Evolutionary conservation across 2,113 vertebrate genomes (phyloP).

Genomic region (Laterallus jamaicensis): DNA sequence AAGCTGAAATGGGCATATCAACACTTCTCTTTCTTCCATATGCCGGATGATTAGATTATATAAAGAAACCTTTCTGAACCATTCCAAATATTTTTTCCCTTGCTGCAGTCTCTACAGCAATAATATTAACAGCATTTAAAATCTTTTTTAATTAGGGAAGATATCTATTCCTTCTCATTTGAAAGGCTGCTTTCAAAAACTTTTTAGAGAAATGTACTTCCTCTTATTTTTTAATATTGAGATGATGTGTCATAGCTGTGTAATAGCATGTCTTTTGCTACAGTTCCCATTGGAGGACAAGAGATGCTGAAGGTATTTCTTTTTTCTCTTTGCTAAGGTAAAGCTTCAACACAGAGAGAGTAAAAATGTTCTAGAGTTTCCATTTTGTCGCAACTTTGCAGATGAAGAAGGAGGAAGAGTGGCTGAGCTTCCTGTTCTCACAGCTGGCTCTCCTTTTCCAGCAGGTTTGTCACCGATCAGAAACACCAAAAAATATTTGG

Average conservation of each 20-base stretch:
- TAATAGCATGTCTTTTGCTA: neutral
- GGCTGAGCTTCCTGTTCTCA: slow-evolving; percentile 52
- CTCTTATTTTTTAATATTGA: neutral
- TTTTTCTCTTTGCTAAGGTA: slow-evolving; percentile 41
- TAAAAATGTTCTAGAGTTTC: slow-evolving; percentile 46
- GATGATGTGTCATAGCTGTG: neutral
- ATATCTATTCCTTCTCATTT: neutral
- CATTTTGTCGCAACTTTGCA: slow-evolving; percentile 37
- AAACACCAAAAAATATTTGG: neutral
- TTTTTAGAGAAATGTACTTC: neutral
- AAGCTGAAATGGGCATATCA: neutral
- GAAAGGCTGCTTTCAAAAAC: neutral
- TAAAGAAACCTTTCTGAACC: neutral
- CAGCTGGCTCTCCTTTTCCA: slow-evolving; percentile 3
- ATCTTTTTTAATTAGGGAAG: neutral
- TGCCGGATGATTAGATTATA: neutral
- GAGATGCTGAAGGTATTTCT: neutral
- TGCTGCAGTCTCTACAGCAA: neutral
- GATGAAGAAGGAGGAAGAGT: slow-evolving; percentile 5
- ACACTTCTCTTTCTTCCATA: neutral
- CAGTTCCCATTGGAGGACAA: neutral
- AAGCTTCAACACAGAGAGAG: slow-evolving; percentile 52
- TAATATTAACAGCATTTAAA: neutral
- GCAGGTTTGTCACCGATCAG: slow-evolving; percentile 29
- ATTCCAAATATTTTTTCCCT: neutral